phyloP scores from a whole-genome alignment of 2,888 invertebrate species.

The Mactromeris polynyma region DNA sequence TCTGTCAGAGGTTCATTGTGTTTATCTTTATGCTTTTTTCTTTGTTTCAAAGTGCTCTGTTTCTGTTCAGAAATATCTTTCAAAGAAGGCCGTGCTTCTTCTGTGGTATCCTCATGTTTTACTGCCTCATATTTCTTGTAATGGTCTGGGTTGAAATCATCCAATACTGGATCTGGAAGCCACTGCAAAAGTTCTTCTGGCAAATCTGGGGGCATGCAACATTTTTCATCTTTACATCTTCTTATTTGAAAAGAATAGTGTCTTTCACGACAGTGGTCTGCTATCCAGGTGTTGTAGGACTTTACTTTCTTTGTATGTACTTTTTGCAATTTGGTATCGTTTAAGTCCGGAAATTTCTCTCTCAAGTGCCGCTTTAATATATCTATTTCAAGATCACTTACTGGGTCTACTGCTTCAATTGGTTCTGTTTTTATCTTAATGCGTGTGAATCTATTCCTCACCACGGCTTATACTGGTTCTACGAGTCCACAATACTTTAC shows the following conservation, averaged over 20 bases:
- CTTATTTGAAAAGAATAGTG: constrained; percentile 58
- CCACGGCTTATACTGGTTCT: constrained; percentile 23
- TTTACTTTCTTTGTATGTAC: constrained; percentile 40
- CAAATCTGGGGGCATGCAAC: constrained; percentile 42
- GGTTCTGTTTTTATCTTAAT: constrained; percentile 47
- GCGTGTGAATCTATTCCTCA: constrained; percentile 26
- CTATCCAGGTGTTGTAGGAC: constrained; percentile 25
- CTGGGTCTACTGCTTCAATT: constrained; percentile 24
- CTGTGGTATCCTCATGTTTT: constrained; percentile 23
- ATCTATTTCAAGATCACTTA: constrained; percentile 23
- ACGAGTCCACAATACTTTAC: not conserved
- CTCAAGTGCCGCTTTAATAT: constrained; percentile 45
- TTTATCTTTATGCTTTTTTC: not conserved
- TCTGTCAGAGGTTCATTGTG: no score
- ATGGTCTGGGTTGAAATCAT: constrained; percentile 12
- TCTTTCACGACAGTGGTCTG: constrained; percentile 35
- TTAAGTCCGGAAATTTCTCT: constrained; percentile 54
- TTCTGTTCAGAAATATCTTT: not conserved
- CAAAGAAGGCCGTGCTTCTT: constrained; percentile 12
- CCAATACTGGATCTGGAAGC: constrained; percentile 53
- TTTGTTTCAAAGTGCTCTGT: no score
- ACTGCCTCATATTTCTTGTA: constrained; percentile 25
- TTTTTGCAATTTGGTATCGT: constrained; percentile 49
- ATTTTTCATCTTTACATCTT: constrained; percentile 47
- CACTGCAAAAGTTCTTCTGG: constrained; percentile 12